These are phyloP conservation scores for Reticulitermes lucifugus DNA, from an alignment of 2,888 invertebrate genomes.

Conservation along the genomic window DNA sequence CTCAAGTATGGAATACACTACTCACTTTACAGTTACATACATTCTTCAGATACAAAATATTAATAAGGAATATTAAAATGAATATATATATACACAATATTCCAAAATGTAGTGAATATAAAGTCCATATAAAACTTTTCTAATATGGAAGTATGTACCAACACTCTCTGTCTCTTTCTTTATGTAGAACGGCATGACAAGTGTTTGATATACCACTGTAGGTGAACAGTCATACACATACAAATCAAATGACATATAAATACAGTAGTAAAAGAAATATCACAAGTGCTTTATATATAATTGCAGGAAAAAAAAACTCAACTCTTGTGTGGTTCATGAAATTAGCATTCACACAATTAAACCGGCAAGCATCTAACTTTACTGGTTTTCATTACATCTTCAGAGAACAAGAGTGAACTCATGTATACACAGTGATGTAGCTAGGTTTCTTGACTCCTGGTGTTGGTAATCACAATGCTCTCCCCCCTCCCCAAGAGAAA, in stretches of 20 bases:
- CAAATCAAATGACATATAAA: background rate
- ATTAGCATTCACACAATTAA: constrained; percentile 4
- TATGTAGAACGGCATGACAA: background rate
- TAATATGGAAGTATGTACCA: too few species aligned
- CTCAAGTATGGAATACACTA: background rate
- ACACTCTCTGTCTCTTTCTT: too few species aligned
- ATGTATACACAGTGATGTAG: background rate
- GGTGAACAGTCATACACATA: background rate
- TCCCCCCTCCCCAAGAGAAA: too few species aligned
- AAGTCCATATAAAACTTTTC: too few species aligned
- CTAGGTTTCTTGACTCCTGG: too few species aligned
- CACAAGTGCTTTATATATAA: constrained; percentile 7
- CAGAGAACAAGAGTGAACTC: background rate
- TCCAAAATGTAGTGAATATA: too few species aligned
- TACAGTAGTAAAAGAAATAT: constrained; percentile 5
- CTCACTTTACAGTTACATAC: background rate
- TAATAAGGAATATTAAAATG: background rate
- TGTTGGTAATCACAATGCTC: too few species aligned
- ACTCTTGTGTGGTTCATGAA: background rate
- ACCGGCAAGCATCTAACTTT: background rate
- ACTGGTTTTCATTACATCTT: background rate
- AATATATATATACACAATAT: background rate
- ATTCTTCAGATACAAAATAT: background rate
- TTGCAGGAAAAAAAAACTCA: background rate
- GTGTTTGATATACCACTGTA: background rate